These are phyloP conservation scores for Lobophora halterata DNA, from an alignment of 2,888 invertebrate species.

Conservation along the genomic window DNA sequence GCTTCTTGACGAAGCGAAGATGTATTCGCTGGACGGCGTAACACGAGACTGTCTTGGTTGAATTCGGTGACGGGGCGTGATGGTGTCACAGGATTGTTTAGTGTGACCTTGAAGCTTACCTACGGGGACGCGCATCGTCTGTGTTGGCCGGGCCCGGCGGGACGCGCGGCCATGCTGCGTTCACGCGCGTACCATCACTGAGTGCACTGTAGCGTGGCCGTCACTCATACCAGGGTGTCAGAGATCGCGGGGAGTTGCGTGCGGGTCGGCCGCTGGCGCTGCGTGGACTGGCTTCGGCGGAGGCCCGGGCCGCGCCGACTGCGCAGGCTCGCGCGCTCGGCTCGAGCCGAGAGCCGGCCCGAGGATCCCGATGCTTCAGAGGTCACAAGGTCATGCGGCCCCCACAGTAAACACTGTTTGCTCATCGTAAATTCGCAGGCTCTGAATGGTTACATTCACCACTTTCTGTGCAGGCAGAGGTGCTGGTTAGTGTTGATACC, in stretches of 20 bases:
- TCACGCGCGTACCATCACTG: slow-evolving; percentile 62
- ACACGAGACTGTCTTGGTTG: no score
- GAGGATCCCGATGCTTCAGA: slow-evolving; percentile 54
- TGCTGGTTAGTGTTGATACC: no score
- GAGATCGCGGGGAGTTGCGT: no score
- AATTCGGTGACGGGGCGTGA: slow-evolving; percentile 13
- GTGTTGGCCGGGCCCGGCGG: slow-evolving; percentile 61
- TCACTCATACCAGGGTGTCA: slow-evolving; percentile 60
- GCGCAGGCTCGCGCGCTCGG: slow-evolving; percentile 64
- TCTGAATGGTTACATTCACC: slow-evolving; percentile 7
- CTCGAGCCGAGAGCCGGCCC: slow-evolving; percentile 58
- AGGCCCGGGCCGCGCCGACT: slow-evolving; percentile 57
- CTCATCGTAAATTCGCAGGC: slow-evolving; percentile 13
- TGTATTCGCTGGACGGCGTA: no score
- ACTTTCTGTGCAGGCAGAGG: no score
- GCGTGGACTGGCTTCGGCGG: slow-evolving; percentile 65
- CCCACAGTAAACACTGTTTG: slow-evolving; percentile 39
- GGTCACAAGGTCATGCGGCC: slow-evolving; percentile 70
- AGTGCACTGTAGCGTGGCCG: slow-evolving; percentile 51
- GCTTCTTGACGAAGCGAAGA: no score
- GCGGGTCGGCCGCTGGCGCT: slow-evolving; percentile 33
- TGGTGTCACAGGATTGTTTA: slow-evolving; percentile 48
- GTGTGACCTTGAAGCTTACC: slow-evolving; percentile 72
- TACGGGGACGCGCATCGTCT: slow-evolving; percentile 69
- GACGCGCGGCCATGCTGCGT: slow-evolving; percentile 69